Conservation (phyloP, 2,797 vertebrate genomes). For the Trachurus trachurus region DNA sequence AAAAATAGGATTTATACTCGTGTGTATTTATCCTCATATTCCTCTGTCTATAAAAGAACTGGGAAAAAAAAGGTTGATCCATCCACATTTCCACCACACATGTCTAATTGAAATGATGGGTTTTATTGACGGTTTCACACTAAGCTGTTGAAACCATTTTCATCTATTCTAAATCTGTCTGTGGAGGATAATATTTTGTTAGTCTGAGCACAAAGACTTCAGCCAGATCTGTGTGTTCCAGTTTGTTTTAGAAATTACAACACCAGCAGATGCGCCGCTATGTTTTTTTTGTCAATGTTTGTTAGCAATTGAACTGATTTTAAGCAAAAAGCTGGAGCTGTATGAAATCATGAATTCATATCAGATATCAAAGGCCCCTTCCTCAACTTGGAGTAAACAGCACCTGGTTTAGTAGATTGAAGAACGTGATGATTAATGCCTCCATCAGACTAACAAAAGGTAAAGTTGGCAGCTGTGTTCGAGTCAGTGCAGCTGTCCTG, state of each 20-base stretch:
- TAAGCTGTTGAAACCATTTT: conserved; percentile 34
- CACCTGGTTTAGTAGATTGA: not conserved
- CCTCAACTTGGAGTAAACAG: not conserved
- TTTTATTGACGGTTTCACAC: conserved; percentile 9
- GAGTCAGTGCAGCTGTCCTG: conserved; percentile 27
- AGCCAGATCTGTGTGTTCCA: conserved; percentile 2
- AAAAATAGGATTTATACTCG: not conserved
- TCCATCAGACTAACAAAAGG: conserved; percentile 14
- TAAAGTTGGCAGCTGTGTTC: conserved; percentile 22
- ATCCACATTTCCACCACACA: conserved; percentile 7
- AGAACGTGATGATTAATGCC: conserved; percentile 10
- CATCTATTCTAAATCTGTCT: conserved; percentile 20
- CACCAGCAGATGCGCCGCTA: conserved; percentile 3
- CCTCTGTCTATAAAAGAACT: not conserved
- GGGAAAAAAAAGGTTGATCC: not conserved
- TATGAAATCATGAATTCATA: conserved; percentile 8
- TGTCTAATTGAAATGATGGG: conserved; percentile 18
- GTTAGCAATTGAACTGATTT: conserved; percentile 19
- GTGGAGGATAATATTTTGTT: conserved; percentile 22
- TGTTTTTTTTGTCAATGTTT: not conserved
- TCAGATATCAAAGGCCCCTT: not conserved
- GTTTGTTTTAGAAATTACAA: conserved; percentile 14
- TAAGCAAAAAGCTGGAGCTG: not conserved
- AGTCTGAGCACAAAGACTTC: conserved; percentile 15
- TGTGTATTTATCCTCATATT: not conserved